Base-by-base conservation (phyloP, 2,113 vertebrate genomes). In the Channa maculata region DNA sequence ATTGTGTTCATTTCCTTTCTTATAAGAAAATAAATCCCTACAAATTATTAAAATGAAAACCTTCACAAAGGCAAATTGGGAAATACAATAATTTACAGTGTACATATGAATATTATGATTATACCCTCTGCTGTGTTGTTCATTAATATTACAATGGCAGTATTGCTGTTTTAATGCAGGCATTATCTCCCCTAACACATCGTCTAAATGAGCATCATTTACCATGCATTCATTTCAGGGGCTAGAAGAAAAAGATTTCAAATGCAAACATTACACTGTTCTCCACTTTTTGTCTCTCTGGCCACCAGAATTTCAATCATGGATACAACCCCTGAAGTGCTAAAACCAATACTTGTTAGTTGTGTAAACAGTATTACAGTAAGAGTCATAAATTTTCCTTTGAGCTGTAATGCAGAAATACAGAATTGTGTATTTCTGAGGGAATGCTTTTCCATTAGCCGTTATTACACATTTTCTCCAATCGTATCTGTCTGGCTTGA, bases 41-140 rank as follows among this genome's bases (percentile, higher is more conserved):
- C 57, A 69, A 63, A 84, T 71, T 71, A 86, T 89, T 88, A 88
- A 78, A 82, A 65, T 73, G 63, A 85, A 66, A 71, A 85, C 60
- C 33, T 73, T 77, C 34, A 72, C 75, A 75, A 71, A 84, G 78
- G 77, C 53, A 79, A 88, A 81, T 24, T 72, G 63, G 64, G 51
- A 82, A 84, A 80, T 43, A 50, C 14, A 70, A 72, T 88, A 33
- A 82, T 89, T 77, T 77, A 64, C 14, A 38, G n/a, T 67, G 58
- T 57, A 68, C 62, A 49, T 39, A 72, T 69, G 67, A 85, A 77
- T 41, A 64, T 75, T 88, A 53, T 80, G 71, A 89, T 90, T 84
- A 89, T 79, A 87, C 82, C 65, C 79, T 45, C 65, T 54, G 79
- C 86, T 85, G 78, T 37, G 46, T 69, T 77, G 67, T 43, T 73